phyloP scores from a whole-genome alignment of 2,888 invertebrate genomes.

The Patella caerulea region DNA sequence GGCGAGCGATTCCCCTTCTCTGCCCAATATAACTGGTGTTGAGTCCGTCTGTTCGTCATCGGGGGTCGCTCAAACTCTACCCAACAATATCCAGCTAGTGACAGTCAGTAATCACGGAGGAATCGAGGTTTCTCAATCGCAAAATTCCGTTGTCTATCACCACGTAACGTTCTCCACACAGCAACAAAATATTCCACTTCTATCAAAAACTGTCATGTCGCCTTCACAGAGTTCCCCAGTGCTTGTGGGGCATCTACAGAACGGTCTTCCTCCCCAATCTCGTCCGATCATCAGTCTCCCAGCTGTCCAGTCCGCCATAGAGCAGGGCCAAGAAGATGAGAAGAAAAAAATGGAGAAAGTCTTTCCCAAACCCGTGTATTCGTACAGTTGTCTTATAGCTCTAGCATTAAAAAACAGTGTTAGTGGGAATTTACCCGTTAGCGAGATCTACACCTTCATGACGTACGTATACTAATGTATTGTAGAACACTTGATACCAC shows the following conservation, averaged over 20 bases:
- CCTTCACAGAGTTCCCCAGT: conserved; percentile 57
- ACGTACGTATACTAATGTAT: conserved; percentile 79
- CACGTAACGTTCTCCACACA: conserved; percentile 3
- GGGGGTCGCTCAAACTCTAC: not conserved
- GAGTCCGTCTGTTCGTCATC: not conserved
- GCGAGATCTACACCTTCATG: conserved; percentile 99
- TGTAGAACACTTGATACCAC: too few species aligned
- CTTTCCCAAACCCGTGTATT: conserved; percentile 96
- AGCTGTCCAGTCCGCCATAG: conserved; percentile 8
- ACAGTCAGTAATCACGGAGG: conserved; percentile 2
- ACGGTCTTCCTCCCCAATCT: conserved; percentile 32
- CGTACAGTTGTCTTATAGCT: conserved; percentile 97
- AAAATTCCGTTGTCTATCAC: conserved; percentile 3
- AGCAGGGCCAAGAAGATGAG: conserved; percentile 20
- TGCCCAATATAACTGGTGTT: conserved; percentile 17
- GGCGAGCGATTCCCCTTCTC: conserved; percentile 14
- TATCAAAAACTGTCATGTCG: conserved; percentile 28
- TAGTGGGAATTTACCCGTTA: conserved; percentile 94
- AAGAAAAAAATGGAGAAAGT: conserved; percentile 51
- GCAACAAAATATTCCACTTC: conserved; percentile 18
- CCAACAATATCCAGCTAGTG: conserved; percentile 18
- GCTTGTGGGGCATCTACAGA: conserved; percentile 53
- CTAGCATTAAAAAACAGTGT: conserved; percentile 97
- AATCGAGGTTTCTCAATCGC: not conserved
- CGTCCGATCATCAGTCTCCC: conserved; percentile 14